A percentile compares a stretch with the other conserved stretches of the same genome.
phyloP scores from a whole-genome alignment of 2,797 vertebrate genomes.

The Anisognathus igniventris region DNA sequence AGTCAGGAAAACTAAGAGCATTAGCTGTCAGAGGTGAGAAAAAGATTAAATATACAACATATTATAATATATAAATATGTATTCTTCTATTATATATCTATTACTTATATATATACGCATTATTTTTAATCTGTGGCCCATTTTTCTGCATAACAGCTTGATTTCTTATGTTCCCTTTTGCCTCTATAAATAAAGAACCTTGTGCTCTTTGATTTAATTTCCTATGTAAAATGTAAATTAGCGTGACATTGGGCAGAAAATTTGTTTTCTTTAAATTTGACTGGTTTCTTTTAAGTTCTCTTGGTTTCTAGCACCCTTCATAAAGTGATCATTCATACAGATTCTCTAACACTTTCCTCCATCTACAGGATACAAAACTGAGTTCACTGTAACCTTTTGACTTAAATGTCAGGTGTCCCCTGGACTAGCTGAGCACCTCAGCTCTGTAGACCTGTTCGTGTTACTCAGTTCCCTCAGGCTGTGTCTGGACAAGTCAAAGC shows the following conservation, averaged over 20 bases:
- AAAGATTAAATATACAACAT: neutral
- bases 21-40: neutral
- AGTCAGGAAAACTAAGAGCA: neutral
- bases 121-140: neutral
- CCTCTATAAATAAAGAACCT: neutral
- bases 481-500: neutral
- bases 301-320: neutral
- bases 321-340: neutral
- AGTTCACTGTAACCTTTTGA: neutral
- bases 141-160: neutral
- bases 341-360: neutral
- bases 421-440: neutral
- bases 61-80: neutral
- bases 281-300: neutral
- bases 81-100: neutral
- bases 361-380: neutral
- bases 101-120: neutral
- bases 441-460: neutral
- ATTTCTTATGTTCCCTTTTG: neutral
- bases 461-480: neutral
- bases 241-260: neutral
- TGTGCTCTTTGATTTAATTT: constrained; percentile 1
- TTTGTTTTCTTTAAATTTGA: neutral
- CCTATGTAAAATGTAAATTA: neutral
- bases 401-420: neutral